Conservation (phyloP, 2,797 vertebrate genomes). For the Chelmon rostratus region DNA sequence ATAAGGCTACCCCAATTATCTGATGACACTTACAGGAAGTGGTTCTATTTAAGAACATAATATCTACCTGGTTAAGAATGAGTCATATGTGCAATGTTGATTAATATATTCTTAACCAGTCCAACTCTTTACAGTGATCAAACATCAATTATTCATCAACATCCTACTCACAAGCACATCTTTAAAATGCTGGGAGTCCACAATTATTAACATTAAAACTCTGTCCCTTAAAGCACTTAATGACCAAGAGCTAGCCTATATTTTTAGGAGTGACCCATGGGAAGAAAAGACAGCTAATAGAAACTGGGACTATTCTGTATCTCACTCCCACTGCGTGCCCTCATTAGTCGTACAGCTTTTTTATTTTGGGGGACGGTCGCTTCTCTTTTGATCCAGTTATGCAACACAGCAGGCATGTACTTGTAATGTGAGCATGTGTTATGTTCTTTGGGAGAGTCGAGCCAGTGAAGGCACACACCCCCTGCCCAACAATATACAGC, state of each 20-base stretch:
- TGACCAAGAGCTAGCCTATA: slow-evolving; percentile 63
- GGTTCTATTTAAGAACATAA: not conserved
- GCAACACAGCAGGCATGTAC: slow-evolving; percentile 76
- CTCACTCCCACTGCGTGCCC: slow-evolving; percentile 77
- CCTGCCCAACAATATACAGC: slow-evolving; percentile 33
- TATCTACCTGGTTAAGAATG: slow-evolving; percentile 17
- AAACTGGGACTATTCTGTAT: slow-evolving; percentile 82
- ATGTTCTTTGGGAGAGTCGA: slow-evolving; percentile 63
- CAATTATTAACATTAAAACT: slow-evolving; percentile 28
- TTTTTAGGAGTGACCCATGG: slow-evolving; percentile 81
- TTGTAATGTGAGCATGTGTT: slow-evolving; percentile 76
- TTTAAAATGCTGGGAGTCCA: slow-evolving; percentile 15
- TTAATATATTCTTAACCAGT: slow-evolving; percentile 1
- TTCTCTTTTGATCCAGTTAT: slow-evolving; percentile 82
- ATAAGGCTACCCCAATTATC: not conserved
- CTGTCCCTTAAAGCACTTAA: slow-evolving; percentile 51
- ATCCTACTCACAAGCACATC: slow-evolving; percentile 24
- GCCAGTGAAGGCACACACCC: slow-evolving; percentile 41
- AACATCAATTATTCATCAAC: slow-evolving; percentile 40
- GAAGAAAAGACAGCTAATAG: slow-evolving; percentile 72
- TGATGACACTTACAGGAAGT: not conserved
- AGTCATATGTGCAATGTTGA: not conserved
- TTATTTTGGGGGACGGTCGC: slow-evolving; percentile 74
- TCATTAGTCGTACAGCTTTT: slow-evolving; percentile 80
- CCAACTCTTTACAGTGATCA: slow-evolving; percentile 1